phyloP scores from a whole-genome alignment of 2,888 invertebrate species.

The Eutolmus rufibarbis region DNA sequence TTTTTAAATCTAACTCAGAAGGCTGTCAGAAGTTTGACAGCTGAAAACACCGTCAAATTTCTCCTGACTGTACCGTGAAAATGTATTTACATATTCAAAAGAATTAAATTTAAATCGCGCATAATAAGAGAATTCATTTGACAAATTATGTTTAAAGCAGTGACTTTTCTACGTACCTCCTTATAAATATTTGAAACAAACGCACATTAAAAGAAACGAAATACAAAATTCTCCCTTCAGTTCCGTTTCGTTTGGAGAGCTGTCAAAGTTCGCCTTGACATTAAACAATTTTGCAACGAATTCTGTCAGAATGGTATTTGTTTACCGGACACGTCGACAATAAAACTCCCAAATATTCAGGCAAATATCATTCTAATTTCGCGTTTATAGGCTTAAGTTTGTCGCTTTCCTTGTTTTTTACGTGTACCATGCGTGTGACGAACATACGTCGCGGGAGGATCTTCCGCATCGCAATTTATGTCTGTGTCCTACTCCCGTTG shows the following conservation, averaged over 20 bases:
- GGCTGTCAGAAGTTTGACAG: not conserved
- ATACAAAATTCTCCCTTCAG: not conserved
- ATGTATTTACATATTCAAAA: not conserved
- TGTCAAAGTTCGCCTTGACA: not conserved
- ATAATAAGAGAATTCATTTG: not conserved
- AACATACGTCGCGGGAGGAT: slow-evolving; percentile 69
- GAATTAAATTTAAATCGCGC: too few species aligned
- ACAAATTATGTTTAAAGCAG: not conserved
- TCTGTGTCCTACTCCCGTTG: slow-evolving; percentile 67
- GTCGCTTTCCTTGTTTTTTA: not conserved
- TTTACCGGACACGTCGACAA: slow-evolving; percentile 47
- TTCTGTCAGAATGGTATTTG: slow-evolving; percentile 22
- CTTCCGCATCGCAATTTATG: slow-evolving; percentile 65
- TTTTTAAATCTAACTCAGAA: not conserved
- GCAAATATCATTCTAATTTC: not conserved
- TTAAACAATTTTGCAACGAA: not conserved
- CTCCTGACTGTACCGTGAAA: not conserved
- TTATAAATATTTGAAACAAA: too few species aligned
- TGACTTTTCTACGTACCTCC: too few species aligned
- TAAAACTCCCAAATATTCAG: slow-evolving; percentile 3
- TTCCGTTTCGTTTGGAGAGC: not conserved
- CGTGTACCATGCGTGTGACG: slow-evolving; percentile 68
- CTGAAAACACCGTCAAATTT: not conserved
- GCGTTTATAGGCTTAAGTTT: not conserved
- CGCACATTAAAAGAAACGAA: not conserved